These are phyloP conservation scores for Anthopleura xanthogrammica DNA, from an alignment of 92 coral and sea anemone genomes.

Conservation along the genomic window DNA sequence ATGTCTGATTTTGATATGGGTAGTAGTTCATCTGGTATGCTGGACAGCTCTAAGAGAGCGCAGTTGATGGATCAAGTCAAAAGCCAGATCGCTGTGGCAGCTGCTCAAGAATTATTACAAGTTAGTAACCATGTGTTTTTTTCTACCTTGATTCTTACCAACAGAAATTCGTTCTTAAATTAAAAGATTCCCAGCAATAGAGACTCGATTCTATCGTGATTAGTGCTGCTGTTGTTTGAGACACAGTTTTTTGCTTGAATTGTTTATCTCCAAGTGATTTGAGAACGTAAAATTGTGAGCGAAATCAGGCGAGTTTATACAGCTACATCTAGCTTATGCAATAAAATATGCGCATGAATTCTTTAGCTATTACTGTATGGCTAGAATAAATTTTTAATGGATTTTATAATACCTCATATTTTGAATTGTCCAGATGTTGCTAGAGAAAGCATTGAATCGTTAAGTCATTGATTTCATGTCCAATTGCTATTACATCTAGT, in stretches of 20 bases:
- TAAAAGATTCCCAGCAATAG: neutral
- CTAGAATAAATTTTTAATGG: no score
- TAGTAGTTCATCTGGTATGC: slow-evolving; percentile 52
- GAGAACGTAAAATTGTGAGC: neutral
- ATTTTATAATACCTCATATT: no score
- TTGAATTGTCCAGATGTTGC: no score
- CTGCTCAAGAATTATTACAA: slow-evolving; percentile 90
- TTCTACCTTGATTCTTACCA: neutral
- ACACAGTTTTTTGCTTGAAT: neutral
- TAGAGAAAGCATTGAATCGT: no score
- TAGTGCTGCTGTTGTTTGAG: neutral
- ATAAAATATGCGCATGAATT: neutral
- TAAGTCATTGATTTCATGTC: no score
- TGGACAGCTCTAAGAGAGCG: slow-evolving; percentile 76
- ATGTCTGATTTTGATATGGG: slow-evolving; percentile 85
- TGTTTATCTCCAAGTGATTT: neutral
- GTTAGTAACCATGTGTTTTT: slow-evolving; percentile 29
- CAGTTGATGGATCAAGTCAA: slow-evolving; percentile 91
- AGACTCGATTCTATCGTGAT: neutral
- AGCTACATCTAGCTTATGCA: neutral
- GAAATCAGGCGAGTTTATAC: no score
- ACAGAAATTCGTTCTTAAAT: neutral
- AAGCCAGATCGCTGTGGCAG: slow-evolving; percentile 88
- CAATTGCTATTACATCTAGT: no score
- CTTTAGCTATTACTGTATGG: no score